Evolutionary conservation across 1,140 invertebrate genomes (phyloP).

Genomic region (Harlomillsia oculata): DNA sequence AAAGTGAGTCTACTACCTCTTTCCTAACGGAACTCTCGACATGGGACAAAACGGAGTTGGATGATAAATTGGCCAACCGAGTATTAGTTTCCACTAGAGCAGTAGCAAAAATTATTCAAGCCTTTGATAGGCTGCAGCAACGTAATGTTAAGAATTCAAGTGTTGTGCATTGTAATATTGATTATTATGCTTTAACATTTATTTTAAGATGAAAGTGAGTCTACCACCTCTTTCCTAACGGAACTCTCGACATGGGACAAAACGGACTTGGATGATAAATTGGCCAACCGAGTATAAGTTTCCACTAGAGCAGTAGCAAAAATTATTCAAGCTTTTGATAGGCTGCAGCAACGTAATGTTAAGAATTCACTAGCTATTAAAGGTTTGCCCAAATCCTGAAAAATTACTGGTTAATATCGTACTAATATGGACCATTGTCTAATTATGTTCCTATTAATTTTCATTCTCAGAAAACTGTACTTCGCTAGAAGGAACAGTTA

Average conservation of each 20-base stretch:
- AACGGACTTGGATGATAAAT: constrained; percentile 87
- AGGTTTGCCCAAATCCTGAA: too few relatives aligned
- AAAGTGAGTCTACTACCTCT: constrained; percentile 91
- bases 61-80: constrained; percentile 87
- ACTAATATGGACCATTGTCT: too few relatives aligned
- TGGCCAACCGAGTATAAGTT: constrained; percentile 74
- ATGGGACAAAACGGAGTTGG: constrained; percentile 94
- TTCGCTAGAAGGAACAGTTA: constrained; percentile 70
- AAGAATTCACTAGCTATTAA: too few relatives aligned
- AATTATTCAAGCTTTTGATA: constrained; percentile 90
- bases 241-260: constrained; percentile 94
- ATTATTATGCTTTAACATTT: constrained; percentile 27
- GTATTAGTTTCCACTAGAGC: constrained; percentile 86
- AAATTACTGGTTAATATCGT: too few relatives aligned
- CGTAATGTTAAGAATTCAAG: not conserved
- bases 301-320: constrained; percentile 89
- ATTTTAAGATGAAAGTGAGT: constrained; percentile 71
- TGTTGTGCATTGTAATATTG: not conserved
- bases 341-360: constrained; percentile 83
- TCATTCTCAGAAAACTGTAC: too few relatives aligned
- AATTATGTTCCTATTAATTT: too few relatives aligned
- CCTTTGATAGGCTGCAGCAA: constrained; percentile 45
- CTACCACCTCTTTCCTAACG: constrained; percentile 88
- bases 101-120: constrained; percentile 89
- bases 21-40: constrained; percentile 93